phyloP scores from a whole-genome alignment of 2,797 vertebrate genomes.

The Coreius guichenoti region DNA sequence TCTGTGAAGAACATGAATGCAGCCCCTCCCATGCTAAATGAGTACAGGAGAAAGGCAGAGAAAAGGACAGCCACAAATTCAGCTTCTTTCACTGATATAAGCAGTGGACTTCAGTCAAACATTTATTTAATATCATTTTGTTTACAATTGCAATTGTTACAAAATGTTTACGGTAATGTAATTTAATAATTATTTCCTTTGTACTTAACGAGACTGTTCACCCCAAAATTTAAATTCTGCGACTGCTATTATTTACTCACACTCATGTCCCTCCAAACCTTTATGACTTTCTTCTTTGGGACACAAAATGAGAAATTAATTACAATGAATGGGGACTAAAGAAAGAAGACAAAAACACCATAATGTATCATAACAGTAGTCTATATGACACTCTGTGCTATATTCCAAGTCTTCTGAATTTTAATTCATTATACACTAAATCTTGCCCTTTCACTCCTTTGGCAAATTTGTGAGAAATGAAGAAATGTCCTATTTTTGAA shows the following conservation, averaged over 20 bases:
- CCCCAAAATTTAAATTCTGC: neutral
- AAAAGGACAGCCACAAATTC: neutral
- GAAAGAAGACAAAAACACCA: neutral
- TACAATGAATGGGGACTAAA: neutral
- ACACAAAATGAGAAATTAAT: neutral
- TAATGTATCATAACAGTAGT: neutral
- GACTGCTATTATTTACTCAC: neutral
- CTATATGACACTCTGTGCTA: neutral
- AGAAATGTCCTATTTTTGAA: neutral
- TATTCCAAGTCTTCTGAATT: neutral
- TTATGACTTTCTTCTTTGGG: neutral
- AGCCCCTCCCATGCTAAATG: slow-evolving; percentile 39
- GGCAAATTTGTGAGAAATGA: neutral
- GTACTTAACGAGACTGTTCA: neutral
- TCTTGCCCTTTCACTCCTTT: neutral
- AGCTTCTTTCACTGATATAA: neutral
- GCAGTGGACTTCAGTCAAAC: neutral
- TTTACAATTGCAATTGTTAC: neutral
- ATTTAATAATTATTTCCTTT: neutral
- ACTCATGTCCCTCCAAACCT: neutral
- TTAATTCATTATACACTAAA: neutral
- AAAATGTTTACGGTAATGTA: neutral
- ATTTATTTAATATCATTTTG: neutral
- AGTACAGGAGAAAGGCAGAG: slow-evolving; percentile 2
- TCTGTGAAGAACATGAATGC: slow-evolving; percentile 90